Conservation (phyloP, 2,797 vertebrate species). For the Manis crassicaudata region DNA sequence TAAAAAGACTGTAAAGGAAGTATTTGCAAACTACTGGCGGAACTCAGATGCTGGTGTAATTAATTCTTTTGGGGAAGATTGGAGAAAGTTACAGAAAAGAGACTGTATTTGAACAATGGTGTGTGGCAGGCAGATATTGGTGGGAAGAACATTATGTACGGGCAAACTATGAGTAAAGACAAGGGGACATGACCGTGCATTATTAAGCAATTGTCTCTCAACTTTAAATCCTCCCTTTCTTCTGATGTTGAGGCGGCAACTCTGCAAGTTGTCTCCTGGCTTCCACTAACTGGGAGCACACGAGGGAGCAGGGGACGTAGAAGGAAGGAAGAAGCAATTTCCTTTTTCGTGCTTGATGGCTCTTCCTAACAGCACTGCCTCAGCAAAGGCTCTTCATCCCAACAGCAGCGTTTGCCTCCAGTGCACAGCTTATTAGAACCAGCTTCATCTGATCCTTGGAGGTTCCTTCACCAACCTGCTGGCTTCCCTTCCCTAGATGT, state of each 20-base stretch:
- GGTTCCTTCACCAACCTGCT: not conserved
- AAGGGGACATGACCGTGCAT: not conserved
- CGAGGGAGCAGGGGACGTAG: not conserved
- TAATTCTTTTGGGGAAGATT: not conserved
- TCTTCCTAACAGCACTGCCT: not conserved
- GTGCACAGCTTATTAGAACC: not conserved
- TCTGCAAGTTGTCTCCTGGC: not conserved
- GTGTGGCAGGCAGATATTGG: not conserved
- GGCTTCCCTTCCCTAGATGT: not conserved
- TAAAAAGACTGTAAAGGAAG: not conserved
- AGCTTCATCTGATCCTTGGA: not conserved
- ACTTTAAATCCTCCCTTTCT: not conserved
- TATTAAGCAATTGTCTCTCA: not conserved
- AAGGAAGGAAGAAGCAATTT: not conserved
- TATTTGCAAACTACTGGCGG: constrained; percentile 2
- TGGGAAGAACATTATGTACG: not conserved
- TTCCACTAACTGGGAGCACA: not conserved
- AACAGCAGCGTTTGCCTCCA: not conserved
- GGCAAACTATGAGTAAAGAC: not conserved
- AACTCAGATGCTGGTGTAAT: not conserved
- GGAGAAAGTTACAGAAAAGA: not conserved
- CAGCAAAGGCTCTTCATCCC: not conserved
- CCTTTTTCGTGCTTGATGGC: not conserved
- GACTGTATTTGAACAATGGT: not conserved
- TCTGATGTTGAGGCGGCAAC: not conserved